These are phyloP conservation scores for Zalophus californianus DNA, from an alignment of 2,797 vertebrate genomes.

Conservation along the genomic window DNA sequence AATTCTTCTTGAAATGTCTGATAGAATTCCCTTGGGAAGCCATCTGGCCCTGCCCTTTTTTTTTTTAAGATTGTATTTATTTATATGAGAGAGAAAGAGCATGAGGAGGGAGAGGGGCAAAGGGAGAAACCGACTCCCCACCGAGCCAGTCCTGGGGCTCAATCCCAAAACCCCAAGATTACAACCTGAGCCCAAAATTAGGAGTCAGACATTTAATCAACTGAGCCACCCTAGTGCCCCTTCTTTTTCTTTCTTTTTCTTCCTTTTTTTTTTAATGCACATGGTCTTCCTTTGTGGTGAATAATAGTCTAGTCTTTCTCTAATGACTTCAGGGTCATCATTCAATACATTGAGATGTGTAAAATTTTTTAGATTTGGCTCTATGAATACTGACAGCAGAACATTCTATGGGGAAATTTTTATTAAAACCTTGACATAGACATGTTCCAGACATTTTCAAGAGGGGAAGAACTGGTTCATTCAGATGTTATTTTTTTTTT, in stretches of 20 bases:
- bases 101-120: not conserved
- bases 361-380: not conserved
- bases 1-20: too few relatives aligned
- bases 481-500: not conserved
- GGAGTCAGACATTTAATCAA: not conserved
- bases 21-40: too few relatives aligned
- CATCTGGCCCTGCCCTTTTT: not conserved
- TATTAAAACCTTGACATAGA: not conserved
- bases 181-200: not conserved
- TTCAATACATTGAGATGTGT: not conserved
- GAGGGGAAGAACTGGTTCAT: not conserved
- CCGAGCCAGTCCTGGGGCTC: not conserved
- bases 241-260: not conserved
- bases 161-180: not conserved
- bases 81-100: not conserved
- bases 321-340: too few relatives aligned
- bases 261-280: not conserved
- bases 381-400: not conserved
- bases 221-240: not conserved
- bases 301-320: accelerated
- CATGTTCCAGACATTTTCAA: not conserved
- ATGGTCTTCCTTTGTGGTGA: not conserved
- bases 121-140: not conserved
- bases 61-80: not conserved
- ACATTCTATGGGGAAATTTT: not conserved